Evolutionary conservation across 2,888 invertebrate species (phyloP).

Genomic region (Dorcus hopei): DNA sequence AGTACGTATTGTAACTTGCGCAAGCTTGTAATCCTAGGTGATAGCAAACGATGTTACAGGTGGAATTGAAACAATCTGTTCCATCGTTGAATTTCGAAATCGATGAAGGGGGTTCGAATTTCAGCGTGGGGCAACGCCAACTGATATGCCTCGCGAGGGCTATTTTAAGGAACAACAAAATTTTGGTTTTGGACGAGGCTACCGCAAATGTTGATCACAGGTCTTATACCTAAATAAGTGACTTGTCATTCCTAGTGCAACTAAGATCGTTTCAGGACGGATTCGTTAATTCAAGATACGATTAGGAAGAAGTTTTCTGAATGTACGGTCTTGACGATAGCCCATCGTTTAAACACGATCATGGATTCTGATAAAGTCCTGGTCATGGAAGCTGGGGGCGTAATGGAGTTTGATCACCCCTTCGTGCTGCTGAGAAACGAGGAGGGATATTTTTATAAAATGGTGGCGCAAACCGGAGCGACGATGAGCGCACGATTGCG

Average conservation of each 20-base stretch:
- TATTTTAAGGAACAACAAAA: constrained; percentile 64
- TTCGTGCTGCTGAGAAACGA: constrained; percentile 41
- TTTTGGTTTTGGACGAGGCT: constrained; percentile 78
- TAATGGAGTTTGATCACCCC: constrained; percentile 55
- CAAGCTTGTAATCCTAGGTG: neutral
- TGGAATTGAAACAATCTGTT: constrained; percentile 66
- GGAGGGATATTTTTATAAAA: constrained; percentile 35
- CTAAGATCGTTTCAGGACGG: constrained; percentile 51
- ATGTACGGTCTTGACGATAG: constrained; percentile 79
- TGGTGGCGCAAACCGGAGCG: constrained; percentile 44
- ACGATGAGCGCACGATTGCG: constrained; percentile 30
- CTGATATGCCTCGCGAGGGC: constrained; percentile 46
- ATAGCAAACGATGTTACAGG: constrained; percentile 62
- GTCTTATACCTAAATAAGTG: constrained; percentile 11
- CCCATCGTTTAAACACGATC: constrained; percentile 77
- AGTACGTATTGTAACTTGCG: constrained; percentile 44
- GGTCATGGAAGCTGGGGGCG: constrained; percentile 55
- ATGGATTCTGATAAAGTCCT: constrained; percentile 78
- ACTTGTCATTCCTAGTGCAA: neutral
- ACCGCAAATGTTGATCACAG: constrained; percentile 79
- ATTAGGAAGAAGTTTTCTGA: constrained; percentile 69
- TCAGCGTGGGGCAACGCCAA: constrained; percentile 55
- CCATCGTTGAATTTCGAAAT: constrained; percentile 61
- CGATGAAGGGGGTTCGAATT: constrained; percentile 66
- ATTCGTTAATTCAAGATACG: constrained; percentile 70